Base-by-base conservation (phyloP, 1,140 invertebrate genomes). In the Metopolophium dirhodum region DNA sequence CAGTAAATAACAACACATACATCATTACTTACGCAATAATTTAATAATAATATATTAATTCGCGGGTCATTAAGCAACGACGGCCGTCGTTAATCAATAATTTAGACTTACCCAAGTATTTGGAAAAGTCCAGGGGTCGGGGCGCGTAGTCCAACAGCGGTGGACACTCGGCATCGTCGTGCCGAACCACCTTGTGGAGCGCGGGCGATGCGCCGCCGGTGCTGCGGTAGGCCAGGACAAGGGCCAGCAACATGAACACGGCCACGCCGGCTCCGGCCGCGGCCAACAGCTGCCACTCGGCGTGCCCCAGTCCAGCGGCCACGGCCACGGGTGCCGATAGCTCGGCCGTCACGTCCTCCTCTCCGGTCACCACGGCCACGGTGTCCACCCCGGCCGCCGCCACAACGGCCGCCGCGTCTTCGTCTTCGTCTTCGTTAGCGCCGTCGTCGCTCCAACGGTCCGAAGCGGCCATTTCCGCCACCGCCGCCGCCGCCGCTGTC, bases 381-480 rank as follows among this genome's bases (percentile, higher is more conserved):
- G 30, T 90, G 14, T 90, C 57, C 57, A 11, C 22, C 1, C 8
- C 89, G 26, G 11, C 54, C 1, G 37, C 57, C 26, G 54, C 37
- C 45, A 41, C 57, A 41, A 18, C 22, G 14, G 89, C 26, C 54
- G 26, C n/a, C 47, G 6, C 37, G 37, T 26, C 35, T 61, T 37
- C 89, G 94, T 94, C 82, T 82, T 37, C 61, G 35, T 82, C 61
- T n/a, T 41, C 41, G 41, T 41, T 41, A 41, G 35, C n/a, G 2
- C 45, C 26, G 68, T 95, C 94, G 30, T 94, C 91, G 23, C 93
- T 92, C 83, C 90, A 77, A 77, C n/a, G 68, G 23, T 91, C 23
- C 26, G 83, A 14, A 77, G 94, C 94, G 1, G 94, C 83, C 35
- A 93, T 77, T 30, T 90, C 41, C 2, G 83, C 37, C 20, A 37